phyloP scores from a whole-genome alignment of 2,797 vertebrate genomes.

The Syngnathus acus region DNA sequence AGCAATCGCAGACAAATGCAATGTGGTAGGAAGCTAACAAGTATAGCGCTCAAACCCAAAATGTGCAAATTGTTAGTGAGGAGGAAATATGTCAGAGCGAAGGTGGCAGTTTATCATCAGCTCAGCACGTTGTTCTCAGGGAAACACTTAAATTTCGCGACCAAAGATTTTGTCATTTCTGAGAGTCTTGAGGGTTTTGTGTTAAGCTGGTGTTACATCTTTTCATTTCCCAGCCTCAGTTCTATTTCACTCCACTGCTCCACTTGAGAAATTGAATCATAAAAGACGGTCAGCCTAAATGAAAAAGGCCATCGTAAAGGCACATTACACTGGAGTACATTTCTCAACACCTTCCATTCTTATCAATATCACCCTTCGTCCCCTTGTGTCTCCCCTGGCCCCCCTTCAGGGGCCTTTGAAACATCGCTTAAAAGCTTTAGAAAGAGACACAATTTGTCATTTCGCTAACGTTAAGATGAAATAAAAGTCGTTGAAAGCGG shows the following conservation, averaged over 20 bases:
- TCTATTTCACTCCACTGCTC: constrained; percentile 52
- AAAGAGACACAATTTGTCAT: constrained; percentile 72
- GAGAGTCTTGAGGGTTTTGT: constrained; percentile 4
- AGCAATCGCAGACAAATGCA: constrained; percentile 26
- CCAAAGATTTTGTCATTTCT: constrained; percentile 22
- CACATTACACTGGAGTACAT: constrained; percentile 63
- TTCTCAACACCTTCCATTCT: constrained; percentile 65
- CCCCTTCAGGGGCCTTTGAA: constrained; percentile 49
- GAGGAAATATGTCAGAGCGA: constrained; percentile 24
- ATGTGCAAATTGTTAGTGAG: constrained; percentile 50
- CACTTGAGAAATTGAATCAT: constrained; percentile 71
- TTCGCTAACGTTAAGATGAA: constrained; percentile 72
- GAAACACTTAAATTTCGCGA: constrained; percentile 20
- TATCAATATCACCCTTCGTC: constrained; percentile 66
- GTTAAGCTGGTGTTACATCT: constrained; percentile 37
- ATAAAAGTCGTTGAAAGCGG: constrained; percentile 76
- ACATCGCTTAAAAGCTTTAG: constrained; percentile 69
- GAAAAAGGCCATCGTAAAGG: constrained; percentile 74
- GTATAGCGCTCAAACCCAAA: constrained; percentile 31
- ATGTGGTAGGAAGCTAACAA: constrained; percentile 45
- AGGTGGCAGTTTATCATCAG: constrained; percentile 36
- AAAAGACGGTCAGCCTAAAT: constrained; percentile 71
- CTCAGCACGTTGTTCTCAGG: constrained; percentile 9
- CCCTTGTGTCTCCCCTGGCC: constrained; percentile 39
- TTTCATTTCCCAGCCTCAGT: constrained; percentile 42